Evolutionary conservation across 2,888 invertebrate genomes (phyloP), one percentile per base, ranked within the genome.

Genomic region (Crepidodera aurea): DNA sequence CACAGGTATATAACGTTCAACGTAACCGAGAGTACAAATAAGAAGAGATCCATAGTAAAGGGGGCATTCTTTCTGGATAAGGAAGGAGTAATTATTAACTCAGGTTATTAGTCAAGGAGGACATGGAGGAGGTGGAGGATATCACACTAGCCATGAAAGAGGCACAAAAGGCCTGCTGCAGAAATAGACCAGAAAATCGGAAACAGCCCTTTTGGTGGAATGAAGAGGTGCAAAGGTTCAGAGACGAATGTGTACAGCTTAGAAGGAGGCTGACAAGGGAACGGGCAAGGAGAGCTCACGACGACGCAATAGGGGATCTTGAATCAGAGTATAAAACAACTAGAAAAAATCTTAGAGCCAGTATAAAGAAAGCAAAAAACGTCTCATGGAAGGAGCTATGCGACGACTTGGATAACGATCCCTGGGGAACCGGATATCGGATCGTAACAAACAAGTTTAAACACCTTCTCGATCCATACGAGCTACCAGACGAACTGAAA

Each of bases 381-480:
- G 15, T 13, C 10, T 12, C n/a, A 1, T 54, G 54, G 27, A 25
- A 3, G 13, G 10, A 40, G 8, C 13, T 54, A 2, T 40, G 39
- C 8, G 22, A 39, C 7, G 22, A 22, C 5, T 10, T 54, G 16
- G 44, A 44, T 1, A 7, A 55, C n/a, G 55, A 55, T 13, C 15
- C n/a, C n/a, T n/a, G n/a, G n/a, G n/a, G n/a, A n/a, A n/a, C n/a
- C n/a, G n/a, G n/a, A n/a, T n/a, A n/a, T 18, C 15, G 39, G 25
- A 19, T 53, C 1, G 39, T 40, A 1, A 37, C 37, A 0, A 22
- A 22, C 1, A n/a, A 22, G 12, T 10, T 34, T 44, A 29, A 16
- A 44, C 29, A 46, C 46, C 46, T 34, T 22, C 46, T 54, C 12
- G 2, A 2, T 1, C 37, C 44, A 2, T 44, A 22, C 44, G 44